Evolutionary conservation across 2,888 invertebrate genomes (phyloP).

Genomic region (Athalia circularis): DNA sequence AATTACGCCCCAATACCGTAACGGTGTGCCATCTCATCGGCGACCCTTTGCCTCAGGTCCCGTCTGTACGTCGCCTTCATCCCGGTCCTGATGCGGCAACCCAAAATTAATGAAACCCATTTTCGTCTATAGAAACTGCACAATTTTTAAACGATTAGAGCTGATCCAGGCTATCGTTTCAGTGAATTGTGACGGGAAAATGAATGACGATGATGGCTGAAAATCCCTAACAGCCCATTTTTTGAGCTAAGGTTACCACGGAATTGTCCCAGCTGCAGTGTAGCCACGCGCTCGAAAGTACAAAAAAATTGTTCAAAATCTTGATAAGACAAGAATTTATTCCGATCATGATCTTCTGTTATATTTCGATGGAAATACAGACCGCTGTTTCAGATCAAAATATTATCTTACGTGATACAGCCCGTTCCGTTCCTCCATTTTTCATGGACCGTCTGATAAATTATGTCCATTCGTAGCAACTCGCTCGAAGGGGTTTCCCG

Average conservation of each 20-base stretch:
- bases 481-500: slow-evolving; percentile 12
- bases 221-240: background rate
- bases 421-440: slow-evolving; percentile 3
- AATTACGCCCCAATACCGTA: slow-evolving; percentile 6
- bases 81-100: background rate
- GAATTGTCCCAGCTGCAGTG: no score
- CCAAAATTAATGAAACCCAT: slow-evolving; percentile 19
- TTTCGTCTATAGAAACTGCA: background rate
- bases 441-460: slow-evolving; percentile 10
- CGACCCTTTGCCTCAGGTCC: slow-evolving; percentile 11
- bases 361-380: background rate
- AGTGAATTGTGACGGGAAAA: no score
- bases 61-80: background rate
- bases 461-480: background rate
- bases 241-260: no score
- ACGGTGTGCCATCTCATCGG: slow-evolving; percentile 8
- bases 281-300: background rate
- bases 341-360: slow-evolving; percentile 13
- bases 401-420: background rate
- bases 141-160: slow-evolving; percentile 12
- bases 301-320: slow-evolving; percentile 4
- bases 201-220: background rate
- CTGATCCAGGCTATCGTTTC: no score
- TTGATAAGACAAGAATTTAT: slow-evolving; percentile 20
- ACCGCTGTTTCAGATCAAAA: background rate